Conservation (phyloP, 2,888 invertebrate species). For the Crioceris asparagi region DNA sequence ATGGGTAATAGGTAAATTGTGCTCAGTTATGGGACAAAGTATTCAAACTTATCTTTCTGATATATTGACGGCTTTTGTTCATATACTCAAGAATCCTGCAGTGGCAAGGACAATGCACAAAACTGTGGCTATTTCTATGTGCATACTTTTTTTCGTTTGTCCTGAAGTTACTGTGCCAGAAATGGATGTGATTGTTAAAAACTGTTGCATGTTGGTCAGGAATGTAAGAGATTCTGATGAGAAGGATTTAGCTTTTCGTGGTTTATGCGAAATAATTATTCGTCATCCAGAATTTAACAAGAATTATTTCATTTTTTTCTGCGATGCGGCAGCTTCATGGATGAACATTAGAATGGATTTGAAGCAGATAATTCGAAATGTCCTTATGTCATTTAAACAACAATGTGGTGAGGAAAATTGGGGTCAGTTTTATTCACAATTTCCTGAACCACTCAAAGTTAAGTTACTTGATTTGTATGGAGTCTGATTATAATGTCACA, state of each 20-base stretch:
- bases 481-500: slow-evolving; percentile 26
- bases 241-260: slow-evolving; percentile 97
- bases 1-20: slow-evolving; percentile 98
- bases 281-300: slow-evolving; percentile 93
- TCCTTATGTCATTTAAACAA: slow-evolving; percentile 89
- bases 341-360: slow-evolving; percentile 71
- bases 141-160: slow-evolving; percentile 99
- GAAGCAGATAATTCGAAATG: slow-evolving; percentile 87
- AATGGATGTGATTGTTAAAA: slow-evolving; percentile 97
- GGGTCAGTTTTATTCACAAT: slow-evolving; percentile 90
- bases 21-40: slow-evolving; percentile 85
- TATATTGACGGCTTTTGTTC: slow-evolving; percentile 78
- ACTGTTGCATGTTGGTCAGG: slow-evolving; percentile 94
- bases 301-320: slow-evolving; percentile 96
- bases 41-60: slow-evolving; percentile 85
- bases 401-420: slow-evolving; percentile 96
- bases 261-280: slow-evolving; percentile 96
- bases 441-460: slow-evolving; percentile 85
- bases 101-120: slow-evolving; percentile 96
- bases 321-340: slow-evolving; percentile 99
- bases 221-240: slow-evolving; percentile 99
- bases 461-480: slow-evolving; percentile 74
- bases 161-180: slow-evolving; percentile 78
- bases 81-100: slow-evolving; percentile 87
- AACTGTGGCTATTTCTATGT: slow-evolving; percentile 99